These are phyloP conservation scores for Branchipolynoe longqiensis DNA, from an alignment of 2,888 invertebrate species.

Conservation along the genomic window DNA sequence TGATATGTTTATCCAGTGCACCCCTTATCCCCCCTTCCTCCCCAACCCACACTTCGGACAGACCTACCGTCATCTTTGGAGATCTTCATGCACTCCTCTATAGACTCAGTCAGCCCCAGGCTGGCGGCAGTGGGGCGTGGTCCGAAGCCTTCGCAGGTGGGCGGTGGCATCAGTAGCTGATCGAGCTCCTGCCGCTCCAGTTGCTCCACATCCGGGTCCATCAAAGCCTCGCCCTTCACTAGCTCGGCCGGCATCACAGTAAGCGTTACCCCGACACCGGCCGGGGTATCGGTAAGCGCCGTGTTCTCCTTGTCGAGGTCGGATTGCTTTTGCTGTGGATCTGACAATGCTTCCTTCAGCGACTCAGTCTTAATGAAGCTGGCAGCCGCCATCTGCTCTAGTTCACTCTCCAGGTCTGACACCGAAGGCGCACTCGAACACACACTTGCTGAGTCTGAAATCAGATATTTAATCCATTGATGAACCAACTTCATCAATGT, in stretches of 20 bases:
- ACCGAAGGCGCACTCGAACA: conserved; percentile 62
- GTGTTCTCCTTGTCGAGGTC: conserved; percentile 31
- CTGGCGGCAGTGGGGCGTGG: conserved; percentile 85
- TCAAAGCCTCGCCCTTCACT: not conserved
- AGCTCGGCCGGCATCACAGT: not conserved
- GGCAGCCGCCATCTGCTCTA: conserved; percentile 61
- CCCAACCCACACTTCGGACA: too few relatives aligned
- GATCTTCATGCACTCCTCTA: conserved; percentile 82
- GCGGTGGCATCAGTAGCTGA: conserved; percentile 63
- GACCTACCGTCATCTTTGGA: conserved; percentile 59
- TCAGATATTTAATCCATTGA: too few relatives aligned
- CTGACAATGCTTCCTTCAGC: conserved; percentile 3
- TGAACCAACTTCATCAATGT: too few relatives aligned
- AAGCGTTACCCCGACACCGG: not conserved
- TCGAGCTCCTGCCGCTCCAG: conserved; percentile 62
- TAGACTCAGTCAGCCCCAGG: conserved; percentile 87
- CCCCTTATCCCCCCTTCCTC: too few relatives aligned
- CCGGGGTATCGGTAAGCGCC: not conserved
- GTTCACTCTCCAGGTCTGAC: conserved; percentile 64
- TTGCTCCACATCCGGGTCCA: conserved; percentile 60
- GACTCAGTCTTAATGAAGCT: conserved; percentile 54
- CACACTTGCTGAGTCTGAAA: conserved; percentile 51
- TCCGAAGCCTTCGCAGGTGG: conserved; percentile 34
- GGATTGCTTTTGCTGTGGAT: not conserved
- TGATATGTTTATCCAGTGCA: too few relatives aligned